Evolutionary conservation across 2,113 vertebrate genomes (phyloP), one percentile per base, ranked within the genome.

Genomic region (Mormyrus lacerda): DNA sequence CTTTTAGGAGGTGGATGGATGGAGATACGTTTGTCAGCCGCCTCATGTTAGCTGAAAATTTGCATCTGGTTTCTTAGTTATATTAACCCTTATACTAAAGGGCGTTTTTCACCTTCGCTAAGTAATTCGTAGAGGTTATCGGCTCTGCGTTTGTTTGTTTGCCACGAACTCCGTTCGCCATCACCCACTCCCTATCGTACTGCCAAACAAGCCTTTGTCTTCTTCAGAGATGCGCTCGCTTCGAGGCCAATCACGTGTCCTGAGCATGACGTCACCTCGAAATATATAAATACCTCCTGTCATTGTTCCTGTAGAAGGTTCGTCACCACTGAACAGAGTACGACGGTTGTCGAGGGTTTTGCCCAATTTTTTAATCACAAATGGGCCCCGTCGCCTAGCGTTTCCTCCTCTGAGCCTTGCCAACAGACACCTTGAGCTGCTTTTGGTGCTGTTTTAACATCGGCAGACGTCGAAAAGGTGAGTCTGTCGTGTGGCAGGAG

Each of bases 341-440:
- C 65, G 7, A 69, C 89, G 45, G 91, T 90, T 58, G 90, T 48
- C n/a, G 45, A 58, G 35, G 24, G 90, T 86, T 87, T 73, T 21
- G 89, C 61, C 87, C 1, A 84, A 51, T 5, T 89, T n/a, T 61
- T 84, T 39, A 9, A 87, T 82, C 31, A 93, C 94, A 91, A 91
- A 96, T 96, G 96, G 96, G 93, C 91, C 90, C 93, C 27, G 89
- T 90, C 83, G 95, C 94, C 92, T 95, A 95, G 91, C 90, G 89
- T 90, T 91, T 88, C 87, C 90, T 58, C 87, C 55, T 90, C 73
- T 89, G 86, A 91, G 91, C 89, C 88, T 65, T 91, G 47, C 88
- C 92, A 89, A 91, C 87, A 90, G 90, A 85, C n/a, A 82, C 55
- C 45, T 90, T 91, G 69, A 89, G 21, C 92, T 91, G 89, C 89